These are phyloP conservation scores for Myoxocephalus aenaeus DNA, from an alignment of 2,797 vertebrate species.

Conservation along the genomic window DNA sequence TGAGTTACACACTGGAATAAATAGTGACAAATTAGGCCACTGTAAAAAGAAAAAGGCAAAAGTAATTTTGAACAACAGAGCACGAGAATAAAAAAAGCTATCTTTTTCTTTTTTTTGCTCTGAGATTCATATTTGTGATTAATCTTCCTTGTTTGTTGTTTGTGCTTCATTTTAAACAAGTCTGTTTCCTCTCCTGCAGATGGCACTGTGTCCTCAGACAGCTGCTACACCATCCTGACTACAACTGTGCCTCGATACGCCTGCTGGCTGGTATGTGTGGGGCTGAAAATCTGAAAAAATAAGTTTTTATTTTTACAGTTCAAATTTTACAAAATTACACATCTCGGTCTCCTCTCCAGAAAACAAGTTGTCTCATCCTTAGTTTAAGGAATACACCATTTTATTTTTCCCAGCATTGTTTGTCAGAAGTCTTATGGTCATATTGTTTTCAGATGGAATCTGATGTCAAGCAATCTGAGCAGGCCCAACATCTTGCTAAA, in stretches of 20 bases:
- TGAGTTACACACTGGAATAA: conserved; percentile 27
- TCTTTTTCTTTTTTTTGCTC: background rate
- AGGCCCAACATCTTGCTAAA: conserved; percentile 86
- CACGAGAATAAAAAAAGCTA: conserved; percentile 31
- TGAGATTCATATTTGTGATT: conserved; percentile 22
- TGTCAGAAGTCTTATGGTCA: background rate
- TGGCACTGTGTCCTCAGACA: conserved; percentile 91
- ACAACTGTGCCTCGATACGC: conserved; percentile 89
- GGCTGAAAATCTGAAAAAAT: background rate
- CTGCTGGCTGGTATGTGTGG: conserved; percentile 92
- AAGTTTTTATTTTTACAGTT: background rate
- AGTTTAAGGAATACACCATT: background rate
- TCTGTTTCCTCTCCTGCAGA: conserved; percentile 85
- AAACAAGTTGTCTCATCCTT: background rate
- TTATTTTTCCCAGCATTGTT: background rate
- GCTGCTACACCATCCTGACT: conserved; percentile 90
- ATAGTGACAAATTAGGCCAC: conserved; percentile 11
- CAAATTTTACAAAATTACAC: background rate
- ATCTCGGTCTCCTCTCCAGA: background rate
- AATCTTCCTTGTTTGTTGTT: conserved; percentile 30
- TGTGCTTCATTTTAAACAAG: background rate
- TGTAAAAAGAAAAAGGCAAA: conserved; percentile 21
- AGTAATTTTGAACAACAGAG: conserved; percentile 5
- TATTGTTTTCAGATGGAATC: conserved; percentile 87
- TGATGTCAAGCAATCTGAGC: conserved; percentile 92